Base-by-base conservation (phyloP, 2,888 invertebrate species). In the Formica aserva region DNA sequence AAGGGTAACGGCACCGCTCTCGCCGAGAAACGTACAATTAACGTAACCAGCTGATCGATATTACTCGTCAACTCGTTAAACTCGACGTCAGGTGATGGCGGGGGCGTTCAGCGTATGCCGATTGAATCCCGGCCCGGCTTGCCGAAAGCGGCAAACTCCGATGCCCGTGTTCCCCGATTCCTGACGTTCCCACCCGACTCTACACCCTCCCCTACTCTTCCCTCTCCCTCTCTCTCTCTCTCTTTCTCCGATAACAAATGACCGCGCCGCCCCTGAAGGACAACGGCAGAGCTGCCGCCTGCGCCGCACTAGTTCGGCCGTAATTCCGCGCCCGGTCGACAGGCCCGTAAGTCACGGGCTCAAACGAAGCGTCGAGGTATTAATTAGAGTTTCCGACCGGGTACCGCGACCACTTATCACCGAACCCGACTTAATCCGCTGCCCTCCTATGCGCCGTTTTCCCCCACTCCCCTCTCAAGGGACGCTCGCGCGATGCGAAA, bases 381-480 rank as follows among this genome's bases (percentile, higher is more conserved):
- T 94, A 94, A 94, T 94, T 94, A 94, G 93, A 94, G 93, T 94
- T 94, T 93, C 94, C 91, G 91, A 87, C 92, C 90, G 88, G 90
- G 89, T 92, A 94, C 94, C 94, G 91, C 93, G 94, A 94, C 94
- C 94, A 94, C 94, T 94, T 94, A 94, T 94, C 94, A 94, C 93
- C 90, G 89, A 90, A 91, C 90, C 93, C 92, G 89, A 91, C 91
- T 91, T 90, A 91, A 90, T 91, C 90, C 88, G 86, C 86, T 65
- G 78, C 66, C 76, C 86, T 85, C 77, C 72, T 11, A 35, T 18
- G 48, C 48, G 32, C 38, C 55, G 35, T 35, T 66, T n/a, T 3
- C 52, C n/a, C 48, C n/a, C 13, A 3, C 41, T 45, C 41, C 13
- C 15, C 41, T 62, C 63, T 45, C 69, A 48, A 57, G 66, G 66